Base-by-base conservation (phyloP, 1,140 invertebrate species). In the Macrosteles quadrilineatus region DNA sequence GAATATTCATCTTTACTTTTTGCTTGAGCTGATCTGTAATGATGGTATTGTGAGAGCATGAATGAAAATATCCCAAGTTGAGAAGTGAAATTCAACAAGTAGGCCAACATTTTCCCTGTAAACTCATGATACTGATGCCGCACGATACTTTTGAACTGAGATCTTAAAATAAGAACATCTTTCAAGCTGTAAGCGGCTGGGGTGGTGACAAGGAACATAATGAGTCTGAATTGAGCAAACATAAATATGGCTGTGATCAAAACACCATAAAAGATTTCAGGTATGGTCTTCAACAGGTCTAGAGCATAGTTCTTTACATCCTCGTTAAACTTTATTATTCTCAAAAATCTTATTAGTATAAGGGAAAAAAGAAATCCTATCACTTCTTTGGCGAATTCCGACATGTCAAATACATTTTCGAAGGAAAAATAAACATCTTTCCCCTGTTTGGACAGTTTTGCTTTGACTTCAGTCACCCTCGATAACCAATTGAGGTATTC, bases 91-190 rank as follows among this genome's bases (percentile, higher is more conserved):
- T 19, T 50, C 47, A 50, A 50, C 4, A 17, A 11, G 47, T 9
- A 50, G n/a, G 6, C 47, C n/a, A 50, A 50, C n/a, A 50, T 19
- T 50, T 50, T 50, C 6, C n/a, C 47, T 6, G 32, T 36, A 4
- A 50, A 9, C 4, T 4, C n/a, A 50, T 50, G 14, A 19, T 11
- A 21, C 47, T 19, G 3, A 19, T 11, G 47, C 4, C 47, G 14
- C 6, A 50, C n/a, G n/a, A 17, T 19, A 50, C n/a, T 50, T 21
- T 50, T 50, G 47, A 50, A 50, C n/a, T 19, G 14, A 9, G 47
- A 50, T 19, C n/a, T 17, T 6, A 50, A 50, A 50, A 50, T 50
- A 50, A 50, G 47, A 50, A 50, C 47, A 50, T 50, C 47, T 19
- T 50, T 50, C 14, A 50, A 21, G 2, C 47, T 21, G 21, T 21